A percentile compares a stretch with the other conserved stretches of the same genome.
phyloP scores from a whole-genome alignment of 1,140 invertebrate genomes.

The Chelonus insularis region DNA sequence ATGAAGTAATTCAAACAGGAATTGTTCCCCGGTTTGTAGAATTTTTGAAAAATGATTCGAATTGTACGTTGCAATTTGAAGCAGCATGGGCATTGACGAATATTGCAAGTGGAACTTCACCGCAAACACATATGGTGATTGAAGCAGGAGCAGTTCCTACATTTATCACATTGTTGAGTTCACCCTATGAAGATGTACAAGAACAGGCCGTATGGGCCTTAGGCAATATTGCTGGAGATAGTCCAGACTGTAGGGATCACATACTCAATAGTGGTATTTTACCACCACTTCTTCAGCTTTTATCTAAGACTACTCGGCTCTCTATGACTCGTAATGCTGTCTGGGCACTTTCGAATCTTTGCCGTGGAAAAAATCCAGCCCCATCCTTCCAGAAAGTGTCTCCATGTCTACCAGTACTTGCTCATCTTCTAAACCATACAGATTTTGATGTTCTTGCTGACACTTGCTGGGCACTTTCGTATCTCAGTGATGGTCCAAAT shows the following conservation, averaged over 20 bases:
- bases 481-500: conserved; percentile 95
- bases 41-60: conserved; percentile 82
- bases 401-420: conserved; percentile 83
- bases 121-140: conserved; percentile 91
- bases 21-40: conserved; percentile 96
- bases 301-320: conserved; percentile 79
- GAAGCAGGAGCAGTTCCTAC: conserved; percentile 92
- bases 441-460: conserved; percentile 93
- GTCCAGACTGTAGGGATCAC: conserved; percentile 88
- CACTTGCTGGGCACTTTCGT: conserved; percentile 86
- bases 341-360: conserved; percentile 95
- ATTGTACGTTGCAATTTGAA: conserved; percentile 92
- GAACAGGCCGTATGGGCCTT: conserved; percentile 97
- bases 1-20: conserved; percentile 96
- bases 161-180: conserved; percentile 82
- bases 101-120: conserved; percentile 94
- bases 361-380: conserved; percentile 95
- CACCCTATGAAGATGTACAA: conserved; percentile 90
- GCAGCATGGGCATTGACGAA: conserved; percentile 98
- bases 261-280: conserved; percentile 86
- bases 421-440: conserved; percentile 83
- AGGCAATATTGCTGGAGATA: conserved; percentile 96
- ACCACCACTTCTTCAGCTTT: conserved; percentile 84
- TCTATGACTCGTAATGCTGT: conserved; percentile 97
- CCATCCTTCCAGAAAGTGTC: conserved; percentile 88